These are phyloP conservation scores for Orthonyx spaldingii DNA, from an alignment of 2,113 vertebrate genomes.

Conservation along the genomic window DNA sequence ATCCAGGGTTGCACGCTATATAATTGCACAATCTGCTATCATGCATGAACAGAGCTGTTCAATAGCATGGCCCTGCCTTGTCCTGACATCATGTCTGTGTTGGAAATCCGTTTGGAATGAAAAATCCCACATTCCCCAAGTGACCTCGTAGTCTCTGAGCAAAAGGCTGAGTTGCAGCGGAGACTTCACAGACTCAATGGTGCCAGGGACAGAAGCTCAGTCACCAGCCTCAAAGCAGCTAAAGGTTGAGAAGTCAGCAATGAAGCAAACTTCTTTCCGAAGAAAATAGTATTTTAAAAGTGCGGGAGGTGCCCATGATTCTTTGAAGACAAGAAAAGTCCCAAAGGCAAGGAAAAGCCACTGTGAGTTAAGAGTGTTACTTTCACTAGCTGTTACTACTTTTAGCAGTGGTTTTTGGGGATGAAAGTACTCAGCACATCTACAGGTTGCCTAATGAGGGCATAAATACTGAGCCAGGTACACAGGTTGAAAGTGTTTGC, in stretches of 20 bases:
- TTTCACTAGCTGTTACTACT: background rate
- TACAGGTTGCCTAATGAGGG: background rate
- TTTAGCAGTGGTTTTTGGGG: background rate
- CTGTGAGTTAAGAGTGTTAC: background rate
- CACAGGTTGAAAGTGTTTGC: background rate
- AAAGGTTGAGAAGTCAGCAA: background rate
- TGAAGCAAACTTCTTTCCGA: background rate
- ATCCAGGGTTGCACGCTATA: slow-evolving; percentile 76
- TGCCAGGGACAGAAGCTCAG: background rate
- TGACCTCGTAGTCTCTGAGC: slow-evolving; percentile 38
- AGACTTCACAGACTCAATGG: background rate
- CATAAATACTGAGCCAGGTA: background rate
- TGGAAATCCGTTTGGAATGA: slow-evolving; percentile 85
- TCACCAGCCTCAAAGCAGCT: background rate
- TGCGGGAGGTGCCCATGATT: background rate
- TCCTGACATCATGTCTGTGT: slow-evolving; percentile 91
- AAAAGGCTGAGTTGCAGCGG: slow-evolving; percentile 24
- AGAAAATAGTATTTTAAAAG: background rate
- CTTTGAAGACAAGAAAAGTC: background rate
- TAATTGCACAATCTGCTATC: slow-evolving; percentile 81
- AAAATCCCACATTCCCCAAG: slow-evolving; percentile 66
- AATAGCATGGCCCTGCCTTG: slow-evolving; percentile 81
- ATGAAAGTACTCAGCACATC: background rate
- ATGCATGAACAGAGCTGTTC: slow-evolving; percentile 84
- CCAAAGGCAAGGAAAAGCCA: background rate